Evolutionary conservation across 1,140 invertebrate genomes (phyloP), one percentile per base, ranked within the genome.

Genomic region (Drosophila ogumai): DNA sequence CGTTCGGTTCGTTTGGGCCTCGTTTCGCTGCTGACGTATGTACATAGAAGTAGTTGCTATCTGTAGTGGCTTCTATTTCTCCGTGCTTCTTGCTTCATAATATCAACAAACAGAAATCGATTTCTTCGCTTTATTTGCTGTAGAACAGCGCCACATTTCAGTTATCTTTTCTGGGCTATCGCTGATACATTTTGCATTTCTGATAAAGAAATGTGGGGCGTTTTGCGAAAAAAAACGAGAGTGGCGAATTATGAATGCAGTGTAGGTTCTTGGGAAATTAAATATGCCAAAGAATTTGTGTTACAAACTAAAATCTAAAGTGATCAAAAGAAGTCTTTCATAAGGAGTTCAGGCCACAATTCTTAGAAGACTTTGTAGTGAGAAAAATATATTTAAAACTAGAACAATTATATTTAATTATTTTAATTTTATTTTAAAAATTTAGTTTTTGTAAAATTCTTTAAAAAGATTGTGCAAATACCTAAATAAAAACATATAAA

Each of bases 161-260:
- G 73, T 60, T 76, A 76, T 76, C 74, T 67, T 73, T 76, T 43
- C 41, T 17, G 17, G 56, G 36, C 32, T 56, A 77, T 77, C 56
- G 74, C 56, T 77, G 74, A 77, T 77, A 77, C 43, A 77, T 77
- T 77, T 77, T 68, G 63, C 73, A 76, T 68, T 76, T 75, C 61
- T 50, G 71, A 75, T 75, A 75, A 75, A 65, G 66, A 55, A 47
- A 41, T 10, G 5, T 40, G 32, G 9, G 12, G 34, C 19, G 57
- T 31, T 46, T 47, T 41, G 65, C 59, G 25, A 12, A 54, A 19
- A 32, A 28, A 65, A 25, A n/a, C 28, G 32, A 19, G 6, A 13
- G 32, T 13, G 28, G 6, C n/a, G 6, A 15, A 34, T 19, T n/a
- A 5, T 8, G 7, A 64, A 6, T 60, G 54, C 50, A 57, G 15